Evolutionary conservation across 2,888 invertebrate genomes (phyloP).

Genomic region (Cyrtodaria siliqua): DNA sequence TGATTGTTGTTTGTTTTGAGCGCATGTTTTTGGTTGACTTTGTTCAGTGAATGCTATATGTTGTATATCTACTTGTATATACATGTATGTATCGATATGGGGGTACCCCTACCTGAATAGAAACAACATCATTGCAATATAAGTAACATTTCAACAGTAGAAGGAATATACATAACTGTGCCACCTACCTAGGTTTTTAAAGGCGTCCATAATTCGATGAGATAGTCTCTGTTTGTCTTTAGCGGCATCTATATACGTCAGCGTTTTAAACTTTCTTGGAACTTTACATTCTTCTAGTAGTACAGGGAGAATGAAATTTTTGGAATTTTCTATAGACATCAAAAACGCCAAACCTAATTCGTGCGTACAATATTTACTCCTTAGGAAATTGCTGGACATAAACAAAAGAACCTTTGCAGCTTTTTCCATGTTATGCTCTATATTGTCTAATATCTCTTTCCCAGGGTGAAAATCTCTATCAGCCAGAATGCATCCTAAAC

Average conservation of each 20-base stretch:
- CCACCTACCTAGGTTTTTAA: constrained; percentile 25
- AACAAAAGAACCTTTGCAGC: constrained; percentile 26
- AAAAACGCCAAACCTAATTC: constrained; percentile 38
- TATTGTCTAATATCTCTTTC: constrained; percentile 28
- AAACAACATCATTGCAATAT: too few species aligned
- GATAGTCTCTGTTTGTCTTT: constrained; percentile 4
- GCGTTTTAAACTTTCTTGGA: constrained; percentile 25
- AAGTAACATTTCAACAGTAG: too few species aligned
- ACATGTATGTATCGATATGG: too few species aligned
- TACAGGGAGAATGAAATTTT: constrained; percentile 31
- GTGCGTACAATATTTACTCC: constrained; percentile 38
- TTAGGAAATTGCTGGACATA: constrained; percentile 28
- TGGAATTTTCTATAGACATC: constrained; percentile 17
- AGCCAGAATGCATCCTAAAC: constrained; percentile 21
- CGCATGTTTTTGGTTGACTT: too few species aligned
- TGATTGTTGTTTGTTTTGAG: too few species aligned
- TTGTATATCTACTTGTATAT: too few species aligned
- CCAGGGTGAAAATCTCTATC: constrained; percentile 42
- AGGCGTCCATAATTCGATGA: constrained; percentile 8
- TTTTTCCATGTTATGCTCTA: constrained; percentile 15
- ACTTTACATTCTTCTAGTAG: constrained; percentile 38
- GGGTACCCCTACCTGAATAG: too few species aligned
- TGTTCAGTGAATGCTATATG: too few species aligned
- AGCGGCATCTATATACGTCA: constrained; percentile 43
- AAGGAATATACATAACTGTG: too few species aligned